Percentiles rank a stretch among this genome's conserved stretches.
Evolutionary conservation across 2,888 invertebrate species (phyloP).

Genomic region (Parnassius apollo): DNA sequence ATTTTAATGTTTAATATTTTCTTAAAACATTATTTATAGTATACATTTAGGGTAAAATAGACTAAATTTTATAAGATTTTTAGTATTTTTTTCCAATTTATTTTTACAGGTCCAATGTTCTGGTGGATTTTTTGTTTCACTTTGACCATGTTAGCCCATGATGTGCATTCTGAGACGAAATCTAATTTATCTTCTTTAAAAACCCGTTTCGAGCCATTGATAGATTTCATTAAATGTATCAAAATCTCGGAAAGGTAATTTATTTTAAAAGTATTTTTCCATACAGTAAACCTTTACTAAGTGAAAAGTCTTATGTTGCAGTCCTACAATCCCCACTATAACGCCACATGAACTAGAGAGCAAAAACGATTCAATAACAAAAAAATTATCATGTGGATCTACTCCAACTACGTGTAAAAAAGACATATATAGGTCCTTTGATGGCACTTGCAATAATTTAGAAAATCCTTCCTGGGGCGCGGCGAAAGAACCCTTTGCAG

Average conservation of each 20-base stretch:
- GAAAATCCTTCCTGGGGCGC: too few relatives aligned
- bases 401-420: neutral
- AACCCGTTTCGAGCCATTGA: neutral
- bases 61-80: too few relatives aligned
- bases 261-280: too few relatives aligned
- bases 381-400: neutral
- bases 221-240: neutral
- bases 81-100: too few relatives aligned
- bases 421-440: slow-evolving; percentile 65
- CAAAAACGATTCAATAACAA: neutral
- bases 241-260: neutral
- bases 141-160: neutral
- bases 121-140: neutral
- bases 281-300: too few relatives aligned
- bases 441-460: slow-evolving; percentile 85
- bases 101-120: neutral
- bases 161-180: neutral
- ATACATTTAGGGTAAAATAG: too few relatives aligned
- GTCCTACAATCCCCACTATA: neutral
- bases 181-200: neutral
- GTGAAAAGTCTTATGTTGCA: neutral
- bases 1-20: too few relatives aligned
- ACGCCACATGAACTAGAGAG: neutral
- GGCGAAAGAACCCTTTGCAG: too few relatives aligned
- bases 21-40: too few relatives aligned